These are phyloP conservation scores for Agapornis roseicollis DNA, from an alignment of 2,113 vertebrate genomes.

Conservation along the genomic window DNA sequence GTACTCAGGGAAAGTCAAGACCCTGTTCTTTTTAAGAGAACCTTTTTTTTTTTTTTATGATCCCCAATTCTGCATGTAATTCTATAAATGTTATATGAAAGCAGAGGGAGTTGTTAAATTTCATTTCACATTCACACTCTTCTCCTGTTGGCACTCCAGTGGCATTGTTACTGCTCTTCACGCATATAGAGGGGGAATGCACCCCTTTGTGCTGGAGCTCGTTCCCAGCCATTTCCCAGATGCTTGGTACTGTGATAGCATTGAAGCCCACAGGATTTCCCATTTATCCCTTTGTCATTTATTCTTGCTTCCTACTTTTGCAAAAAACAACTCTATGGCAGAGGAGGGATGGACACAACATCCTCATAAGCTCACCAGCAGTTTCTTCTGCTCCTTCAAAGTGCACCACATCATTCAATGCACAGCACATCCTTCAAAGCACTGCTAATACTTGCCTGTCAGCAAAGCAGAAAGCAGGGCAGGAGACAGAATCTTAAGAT, in stretches of 20 bases:
- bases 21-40: neutral
- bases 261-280: neutral
- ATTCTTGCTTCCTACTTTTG: neutral
- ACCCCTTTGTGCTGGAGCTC: neutral
- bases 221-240: neutral
- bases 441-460: neutral
- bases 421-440: neutral
- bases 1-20: neutral
- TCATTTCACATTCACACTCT: constrained; percentile 35
- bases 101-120: constrained; percentile 43
- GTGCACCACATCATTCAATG: neutral
- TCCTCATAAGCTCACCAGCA: neutral
- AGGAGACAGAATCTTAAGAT: constrained; percentile 12
- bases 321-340: neutral
- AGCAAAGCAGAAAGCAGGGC: constrained; percentile 7
- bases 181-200: neutral
- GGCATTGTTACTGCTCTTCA: constrained; percentile 14
- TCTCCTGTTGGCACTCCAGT: neutral
- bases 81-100: constrained; percentile 27
- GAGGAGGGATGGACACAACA: neutral
- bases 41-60: neutral
- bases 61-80: constrained; percentile 28
- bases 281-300: neutral
- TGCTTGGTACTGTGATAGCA: neutral
- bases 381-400: constrained; percentile 17